These are phyloP conservation scores for Neogobius melanostomus DNA, from an alignment of 2,113 vertebrate species.

Conservation along the genomic window DNA sequence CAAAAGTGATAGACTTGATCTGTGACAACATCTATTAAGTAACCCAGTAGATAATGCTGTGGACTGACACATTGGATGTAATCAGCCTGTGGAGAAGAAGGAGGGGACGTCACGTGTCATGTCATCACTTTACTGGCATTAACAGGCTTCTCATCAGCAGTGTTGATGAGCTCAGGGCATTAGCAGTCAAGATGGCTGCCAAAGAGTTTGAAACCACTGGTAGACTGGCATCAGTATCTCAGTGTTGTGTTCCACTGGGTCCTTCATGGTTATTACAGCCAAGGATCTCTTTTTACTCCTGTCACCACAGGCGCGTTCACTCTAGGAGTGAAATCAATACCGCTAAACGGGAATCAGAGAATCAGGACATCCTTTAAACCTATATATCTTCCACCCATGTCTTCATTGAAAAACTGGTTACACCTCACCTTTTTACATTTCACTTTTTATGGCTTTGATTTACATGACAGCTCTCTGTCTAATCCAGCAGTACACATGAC, in stretches of 20 bases:
- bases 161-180: conserved; percentile 45
- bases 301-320: conserved; percentile 55
- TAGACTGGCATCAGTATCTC: conserved; percentile 44
- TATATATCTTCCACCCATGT: conserved; percentile 29
- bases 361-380: conserved; percentile 52
- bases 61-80: conserved; percentile 27
- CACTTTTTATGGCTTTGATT: conserved; percentile 57
- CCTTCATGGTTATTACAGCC: conserved; percentile 55
- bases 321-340: conserved; percentile 68
- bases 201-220: conserved; percentile 37
- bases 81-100: conserved; percentile 17
- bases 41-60: conserved; percentile 15
- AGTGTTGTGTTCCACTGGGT: conserved; percentile 41
- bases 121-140: conserved; percentile 32
- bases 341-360: conserved; percentile 65
- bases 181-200: conserved; percentile 41
- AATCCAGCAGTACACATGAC: conserved; percentile 49
- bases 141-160: conserved; percentile 48
- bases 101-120: conserved; percentile 43
- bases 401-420: conserved; percentile 23
- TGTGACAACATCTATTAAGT: conserved; percentile 1
- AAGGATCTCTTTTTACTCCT: conserved; percentile 51
- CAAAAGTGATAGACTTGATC: conserved; percentile 7
- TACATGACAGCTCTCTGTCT: conserved; percentile 61
- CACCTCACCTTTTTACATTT: conserved; percentile 35